Evolutionary conservation across 1,140 invertebrate genomes (phyloP).

Genomic region (Drosophila lacteicornis): DNA sequence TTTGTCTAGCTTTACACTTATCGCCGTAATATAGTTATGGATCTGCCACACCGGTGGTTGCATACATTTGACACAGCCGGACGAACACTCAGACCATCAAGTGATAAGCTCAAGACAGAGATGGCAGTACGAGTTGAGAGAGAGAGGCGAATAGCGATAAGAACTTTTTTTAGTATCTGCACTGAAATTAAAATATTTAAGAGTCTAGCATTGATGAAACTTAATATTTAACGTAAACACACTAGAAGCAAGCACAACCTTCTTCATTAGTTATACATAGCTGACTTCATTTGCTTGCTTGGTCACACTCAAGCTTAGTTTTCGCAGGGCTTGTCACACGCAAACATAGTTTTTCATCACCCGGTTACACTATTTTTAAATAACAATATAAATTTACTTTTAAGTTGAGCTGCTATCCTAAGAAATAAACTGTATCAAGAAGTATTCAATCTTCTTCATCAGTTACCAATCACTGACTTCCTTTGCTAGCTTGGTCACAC

Average conservation of each 20-base stretch:
- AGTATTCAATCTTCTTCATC: too few relatives aligned
- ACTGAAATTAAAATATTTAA: not conserved
- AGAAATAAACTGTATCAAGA: too few relatives aligned
- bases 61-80: slow-evolving; percentile 75
- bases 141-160: not conserved
- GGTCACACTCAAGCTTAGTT: not conserved
- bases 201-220: not conserved
- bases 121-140: not conserved
- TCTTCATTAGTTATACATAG: not conserved
- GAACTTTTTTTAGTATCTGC: slow-evolving; percentile 24
- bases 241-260: rapidly evolving
- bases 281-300: not conserved
- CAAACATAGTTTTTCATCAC: not conserved
- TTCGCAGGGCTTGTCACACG: not conserved
- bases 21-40: slow-evolving; percentile 74
- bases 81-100: slow-evolving; percentile 24
- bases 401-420: too few relatives aligned
- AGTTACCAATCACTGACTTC: too few relatives aligned
- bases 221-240: not conserved
- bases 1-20: slow-evolving; percentile 74
- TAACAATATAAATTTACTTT: too few relatives aligned
- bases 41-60: slow-evolving; percentile 67
- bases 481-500: not conserved
- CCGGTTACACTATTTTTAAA: not conserved
- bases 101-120: slow-evolving; percentile 36